Percentiles rank a stretch among this genome's conserved stretches.
Evolutionary conservation across 1,140 invertebrate species (phyloP).

Genomic region (Spodoptera frugiperda): DNA sequence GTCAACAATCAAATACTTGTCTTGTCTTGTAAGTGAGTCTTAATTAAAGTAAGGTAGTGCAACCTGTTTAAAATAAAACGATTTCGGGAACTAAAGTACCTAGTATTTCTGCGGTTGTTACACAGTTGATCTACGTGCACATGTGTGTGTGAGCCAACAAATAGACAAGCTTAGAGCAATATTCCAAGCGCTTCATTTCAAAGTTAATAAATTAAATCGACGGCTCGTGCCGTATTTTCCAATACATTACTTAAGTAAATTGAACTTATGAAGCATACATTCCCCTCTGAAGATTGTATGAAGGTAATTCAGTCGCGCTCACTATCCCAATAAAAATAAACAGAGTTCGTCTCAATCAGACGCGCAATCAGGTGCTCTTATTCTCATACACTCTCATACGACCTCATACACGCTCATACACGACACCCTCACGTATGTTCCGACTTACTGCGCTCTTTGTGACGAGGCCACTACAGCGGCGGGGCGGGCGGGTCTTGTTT

Average conservation of each 20-base stretch:
- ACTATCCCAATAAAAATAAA: slow-evolving; percentile 67
- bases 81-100: no score
- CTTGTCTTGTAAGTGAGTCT: no score
- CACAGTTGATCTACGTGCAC: background rate
- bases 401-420: slow-evolving; percentile 48
- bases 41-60: no score
- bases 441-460: slow-evolving; percentile 60
- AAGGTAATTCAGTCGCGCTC: slow-evolving; percentile 64
- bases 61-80: no score
- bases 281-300: slow-evolving; percentile 56
- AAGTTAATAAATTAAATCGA: slow-evolving; percentile 40
- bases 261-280: slow-evolving; percentile 46
- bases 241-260: slow-evolving; percentile 50
- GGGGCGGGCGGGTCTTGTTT: background rate
- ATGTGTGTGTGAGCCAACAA: no score
- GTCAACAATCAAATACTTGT: no score
- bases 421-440: slow-evolving; percentile 54
- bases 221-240: slow-evolving; percentile 37
- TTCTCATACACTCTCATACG: slow-evolving; percentile 55
- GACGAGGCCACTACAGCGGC: slow-evolving; percentile 55
- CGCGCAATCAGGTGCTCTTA: slow-evolving; percentile 80
- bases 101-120: no score
- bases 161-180: slow-evolving; percentile 16
- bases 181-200: slow-evolving; percentile 16
- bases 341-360: slow-evolving; percentile 65